A percentile compares a stretch with the other conserved stretches of the same genome.
These are phyloP conservation scores for Hartigia nigra DNA, from an alignment of 2,888 invertebrate genomes.

Conservation along the genomic window DNA sequence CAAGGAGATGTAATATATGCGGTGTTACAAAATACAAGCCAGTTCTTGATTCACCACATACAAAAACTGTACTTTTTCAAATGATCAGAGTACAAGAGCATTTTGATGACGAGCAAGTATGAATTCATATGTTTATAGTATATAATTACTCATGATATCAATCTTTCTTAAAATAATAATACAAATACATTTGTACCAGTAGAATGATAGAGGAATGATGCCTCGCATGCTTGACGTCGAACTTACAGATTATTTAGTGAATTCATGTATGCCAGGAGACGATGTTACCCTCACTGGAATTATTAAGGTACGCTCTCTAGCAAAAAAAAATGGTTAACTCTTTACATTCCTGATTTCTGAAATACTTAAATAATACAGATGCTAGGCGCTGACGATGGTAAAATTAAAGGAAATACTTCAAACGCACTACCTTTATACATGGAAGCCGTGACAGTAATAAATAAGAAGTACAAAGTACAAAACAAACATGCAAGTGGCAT, in stretches of 20 bases:
- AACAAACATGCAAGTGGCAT: slow-evolving; percentile 68
- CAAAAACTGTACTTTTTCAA: slow-evolving; percentile 83
- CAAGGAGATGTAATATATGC: slow-evolving; percentile 71
- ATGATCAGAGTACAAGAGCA: slow-evolving; percentile 86
- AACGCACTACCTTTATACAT: slow-evolving; percentile 80
- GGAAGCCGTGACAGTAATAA: slow-evolving; percentile 81
- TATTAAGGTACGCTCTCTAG: slow-evolving; percentile 73
- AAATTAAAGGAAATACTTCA: slow-evolving; percentile 70
- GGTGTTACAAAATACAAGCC: slow-evolving; percentile 75
- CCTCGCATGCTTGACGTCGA: slow-evolving; percentile 89
- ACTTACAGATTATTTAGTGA: slow-evolving; percentile 81
- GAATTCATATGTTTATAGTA: slow-evolving; percentile 7
- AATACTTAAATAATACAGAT: slow-evolving; percentile 65
- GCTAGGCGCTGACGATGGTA: slow-evolving; percentile 71
- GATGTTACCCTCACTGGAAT: slow-evolving; percentile 88
- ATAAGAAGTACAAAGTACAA: slow-evolving; percentile 76
- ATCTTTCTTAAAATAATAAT: neutral
- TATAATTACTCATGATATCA: neutral
- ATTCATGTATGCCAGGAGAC: slow-evolving; percentile 88
- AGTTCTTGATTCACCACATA: slow-evolving; percentile 74
- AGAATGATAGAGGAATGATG: slow-evolving; percentile 77
- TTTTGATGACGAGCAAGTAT: slow-evolving; percentile 74
- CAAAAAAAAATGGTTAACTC: neutral
- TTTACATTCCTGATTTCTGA: neutral
- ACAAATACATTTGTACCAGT: slow-evolving; percentile 39